These are phyloP conservation scores for Chydorus sphaericus DNA, from an alignment of 2,888 invertebrate genomes.

Conservation along the genomic window DNA sequence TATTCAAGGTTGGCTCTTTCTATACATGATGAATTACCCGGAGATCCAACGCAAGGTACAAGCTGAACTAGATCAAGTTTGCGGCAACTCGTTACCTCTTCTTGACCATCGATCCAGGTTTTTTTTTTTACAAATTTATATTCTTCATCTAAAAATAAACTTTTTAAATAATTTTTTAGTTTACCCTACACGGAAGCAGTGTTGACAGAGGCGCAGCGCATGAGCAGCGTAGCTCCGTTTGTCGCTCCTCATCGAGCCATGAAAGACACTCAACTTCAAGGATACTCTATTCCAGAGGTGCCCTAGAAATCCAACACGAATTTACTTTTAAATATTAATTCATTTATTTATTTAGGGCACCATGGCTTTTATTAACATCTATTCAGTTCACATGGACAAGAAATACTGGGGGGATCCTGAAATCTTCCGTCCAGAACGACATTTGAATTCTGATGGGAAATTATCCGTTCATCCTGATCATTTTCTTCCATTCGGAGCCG, in stretches of 20 bases:
- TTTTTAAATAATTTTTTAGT: conserved; percentile 8
- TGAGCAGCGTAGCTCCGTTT: conserved; percentile 20
- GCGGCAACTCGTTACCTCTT: conserved; percentile 16
- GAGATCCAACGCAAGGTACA: conserved; percentile 19
- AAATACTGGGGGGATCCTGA: conserved; percentile 44
- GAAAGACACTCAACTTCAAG: conserved; percentile 22
- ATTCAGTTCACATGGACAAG: conserved; percentile 41
- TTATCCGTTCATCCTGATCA: no score
- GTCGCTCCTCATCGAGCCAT: conserved; percentile 21
- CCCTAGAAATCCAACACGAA: not conserved
- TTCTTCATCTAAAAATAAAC: no score
- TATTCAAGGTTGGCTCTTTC: conserved; percentile 17
- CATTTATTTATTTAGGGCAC: conserved; percentile 29
- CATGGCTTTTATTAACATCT: conserved; percentile 36
- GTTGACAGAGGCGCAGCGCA: conserved; percentile 22
- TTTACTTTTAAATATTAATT: not conserved
- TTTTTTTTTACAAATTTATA: no score
- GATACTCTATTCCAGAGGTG: conserved; percentile 23
- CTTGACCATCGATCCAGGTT: conserved; percentile 17
- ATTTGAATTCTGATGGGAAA: conserved; percentile 39
- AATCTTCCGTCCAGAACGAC: conserved; percentile 46
- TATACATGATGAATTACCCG: conserved; percentile 21
- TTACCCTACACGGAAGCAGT: conserved; percentile 22
- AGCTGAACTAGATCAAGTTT: conserved; percentile 19
- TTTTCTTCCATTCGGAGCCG: conserved; percentile 48